These are phyloP conservation scores for Platyscapa corneri DNA, from an alignment of 1,140 invertebrate genomes.

Conservation along the genomic window DNA sequence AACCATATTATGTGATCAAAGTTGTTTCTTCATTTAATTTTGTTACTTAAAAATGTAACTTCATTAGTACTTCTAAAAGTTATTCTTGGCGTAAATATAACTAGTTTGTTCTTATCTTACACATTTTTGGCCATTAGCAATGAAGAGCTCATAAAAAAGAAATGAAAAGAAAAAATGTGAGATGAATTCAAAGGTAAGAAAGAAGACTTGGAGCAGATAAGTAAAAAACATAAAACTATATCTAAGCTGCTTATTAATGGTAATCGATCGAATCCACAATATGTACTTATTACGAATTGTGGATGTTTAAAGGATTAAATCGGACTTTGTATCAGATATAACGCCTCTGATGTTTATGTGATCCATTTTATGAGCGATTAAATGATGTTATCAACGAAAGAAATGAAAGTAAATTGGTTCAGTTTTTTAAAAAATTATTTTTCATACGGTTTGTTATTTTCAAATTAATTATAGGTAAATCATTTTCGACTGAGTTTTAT, in stretches of 20 bases:
- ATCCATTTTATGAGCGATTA: conserved; percentile 45
- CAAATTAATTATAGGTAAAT: conserved; percentile 24
- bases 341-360: conserved; percentile 50
- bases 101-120: neutral
- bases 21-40: no score
- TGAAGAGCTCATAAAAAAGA: neutral
- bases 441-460: neutral
- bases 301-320: conserved; percentile 61
- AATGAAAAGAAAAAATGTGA: neutral
- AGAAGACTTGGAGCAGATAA: neutral
- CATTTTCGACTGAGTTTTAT: conserved; percentile 6
- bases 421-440: conserved; percentile 29
- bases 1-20: no score
- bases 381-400: conserved; percentile 42
- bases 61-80: neutral
- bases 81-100: neutral
- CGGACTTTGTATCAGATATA: conserved; percentile 35
- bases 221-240: neutral
- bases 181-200: neutral
- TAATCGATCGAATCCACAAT: conserved; percentile 68
- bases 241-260: conserved; percentile 65
- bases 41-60: no score
- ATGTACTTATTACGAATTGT: conserved; percentile 56
- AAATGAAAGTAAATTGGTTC: conserved; percentile 44
- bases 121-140: neutral